These are phyloP conservation scores for Epinotia ramella DNA, from an alignment of 2,888 invertebrate species.

Conservation along the genomic window DNA sequence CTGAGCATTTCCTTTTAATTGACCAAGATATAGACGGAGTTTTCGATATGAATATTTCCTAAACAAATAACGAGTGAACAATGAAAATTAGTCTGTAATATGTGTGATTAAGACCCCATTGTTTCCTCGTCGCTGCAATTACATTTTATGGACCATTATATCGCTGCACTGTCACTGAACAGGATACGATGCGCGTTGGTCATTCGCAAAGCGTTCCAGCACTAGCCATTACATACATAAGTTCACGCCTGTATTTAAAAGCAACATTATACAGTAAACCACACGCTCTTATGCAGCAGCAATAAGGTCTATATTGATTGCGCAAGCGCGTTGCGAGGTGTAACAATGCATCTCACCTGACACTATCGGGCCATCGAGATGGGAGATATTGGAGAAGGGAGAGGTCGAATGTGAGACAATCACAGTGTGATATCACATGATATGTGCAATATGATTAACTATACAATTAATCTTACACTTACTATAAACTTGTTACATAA, in stretches of 20 bases:
- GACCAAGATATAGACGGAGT: background rate
- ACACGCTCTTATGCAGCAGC: constrained; percentile 6
- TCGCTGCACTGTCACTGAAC: constrained; percentile 38
- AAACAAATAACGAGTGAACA: constrained; percentile 36
- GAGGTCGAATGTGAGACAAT: constrained; percentile 38
- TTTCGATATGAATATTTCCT: constrained; percentile 34
- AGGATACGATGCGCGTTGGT: constrained; percentile 31
- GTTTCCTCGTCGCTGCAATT: constrained; percentile 57
- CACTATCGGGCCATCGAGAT: constrained; percentile 41
- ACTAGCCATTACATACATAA: background rate
- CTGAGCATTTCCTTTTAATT: too few species aligned
- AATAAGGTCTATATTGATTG: constrained; percentile 25
- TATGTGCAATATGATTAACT: constrained; percentile 17
- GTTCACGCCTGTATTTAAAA: background rate
- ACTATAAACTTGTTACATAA: too few species aligned
- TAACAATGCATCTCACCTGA: constrained; percentile 37
- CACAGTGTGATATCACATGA: constrained; percentile 6
- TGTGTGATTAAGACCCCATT: constrained; percentile 55
- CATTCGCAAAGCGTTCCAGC: constrained; percentile 9
- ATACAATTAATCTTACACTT: background rate
- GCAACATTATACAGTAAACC: constrained; percentile 10
- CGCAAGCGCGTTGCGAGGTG: constrained; percentile 32
- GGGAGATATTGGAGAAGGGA: constrained; percentile 39
- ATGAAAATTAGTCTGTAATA: constrained; percentile 57
- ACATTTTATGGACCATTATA: constrained; percentile 61